A percentile compares a stretch with the other conserved stretches of the same genome.
These are phyloP conservation scores for Kryptolebias marmoratus DNA, from an alignment of 2,113 vertebrate species.

Conservation along the genomic window DNA sequence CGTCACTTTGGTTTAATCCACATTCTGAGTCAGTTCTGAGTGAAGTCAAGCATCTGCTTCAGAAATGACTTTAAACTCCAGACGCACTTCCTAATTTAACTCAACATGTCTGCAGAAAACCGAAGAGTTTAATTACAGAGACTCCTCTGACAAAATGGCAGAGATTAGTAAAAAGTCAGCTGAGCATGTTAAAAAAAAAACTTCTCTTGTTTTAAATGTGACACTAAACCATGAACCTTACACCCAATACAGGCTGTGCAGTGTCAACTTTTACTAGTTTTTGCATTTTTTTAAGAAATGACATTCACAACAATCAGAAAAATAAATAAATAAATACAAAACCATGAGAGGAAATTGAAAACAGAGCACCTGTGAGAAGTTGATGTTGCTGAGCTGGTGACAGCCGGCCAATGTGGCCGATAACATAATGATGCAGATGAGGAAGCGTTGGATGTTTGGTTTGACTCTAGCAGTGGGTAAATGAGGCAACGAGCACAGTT, in stretches of 20 bases:
- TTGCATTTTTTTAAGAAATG: neutral
- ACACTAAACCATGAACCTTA: neutral
- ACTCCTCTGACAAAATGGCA: neutral
- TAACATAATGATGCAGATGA: slow-evolving; percentile 39
- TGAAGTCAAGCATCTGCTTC: too few species aligned
- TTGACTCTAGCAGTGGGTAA: slow-evolving; percentile 54
- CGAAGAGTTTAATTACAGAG: neutral
- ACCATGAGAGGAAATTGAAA: slow-evolving; percentile 32
- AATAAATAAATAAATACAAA: slow-evolving; percentile 29
- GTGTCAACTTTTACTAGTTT: neutral
- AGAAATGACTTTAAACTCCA: neutral
- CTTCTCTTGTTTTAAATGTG: neutral
- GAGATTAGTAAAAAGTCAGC: slow-evolving; percentile 5
- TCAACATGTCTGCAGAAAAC: neutral
- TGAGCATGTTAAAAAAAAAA: neutral
- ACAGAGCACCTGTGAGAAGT: slow-evolving; percentile 38
- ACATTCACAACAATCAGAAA: slow-evolving; percentile 27
- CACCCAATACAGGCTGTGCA: neutral
- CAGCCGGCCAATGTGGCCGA: slow-evolving; percentile 73
- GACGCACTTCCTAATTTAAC: neutral
- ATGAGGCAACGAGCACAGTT: slow-evolving; percentile 59
- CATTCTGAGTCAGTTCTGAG: too few species aligned
- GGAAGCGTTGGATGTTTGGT: slow-evolving; percentile 25
- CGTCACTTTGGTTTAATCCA: too few species aligned
- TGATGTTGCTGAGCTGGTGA: slow-evolving; percentile 22